A percentile compares a stretch with the other conserved stretches of the same genome.
Conservation (phyloP, 2,113 vertebrate species). For the Acrocephalus arundinaceus region DNA sequence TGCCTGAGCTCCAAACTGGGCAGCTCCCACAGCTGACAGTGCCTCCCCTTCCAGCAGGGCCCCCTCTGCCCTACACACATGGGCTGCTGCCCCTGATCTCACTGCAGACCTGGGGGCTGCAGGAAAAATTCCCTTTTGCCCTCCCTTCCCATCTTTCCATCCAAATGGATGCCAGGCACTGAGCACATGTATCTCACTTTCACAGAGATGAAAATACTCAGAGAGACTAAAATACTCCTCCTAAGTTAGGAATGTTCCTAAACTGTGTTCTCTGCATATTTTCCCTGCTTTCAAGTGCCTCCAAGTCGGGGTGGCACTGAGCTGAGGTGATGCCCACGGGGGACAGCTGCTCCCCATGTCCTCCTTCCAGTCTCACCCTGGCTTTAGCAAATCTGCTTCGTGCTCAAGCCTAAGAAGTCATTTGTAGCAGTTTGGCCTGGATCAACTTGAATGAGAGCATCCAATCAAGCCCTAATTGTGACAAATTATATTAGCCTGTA, state of each 20-base stretch:
- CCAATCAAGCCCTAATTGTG: slow-evolving; percentile 56
- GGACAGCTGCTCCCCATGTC: rapidly evolving
- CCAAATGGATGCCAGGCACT: neutral
- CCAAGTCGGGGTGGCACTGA: neutral
- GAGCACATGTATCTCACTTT: neutral
- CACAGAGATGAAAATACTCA: neutral
- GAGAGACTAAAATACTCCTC: neutral
- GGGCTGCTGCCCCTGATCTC: neutral
- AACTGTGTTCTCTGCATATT: rapidly evolving
- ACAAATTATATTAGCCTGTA: slow-evolving; percentile 56
- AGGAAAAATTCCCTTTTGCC: neutral
- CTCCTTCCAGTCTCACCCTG: neutral
- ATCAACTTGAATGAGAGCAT: slow-evolving; percentile 27
- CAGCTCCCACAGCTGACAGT: neutral
- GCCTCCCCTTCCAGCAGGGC: neutral
- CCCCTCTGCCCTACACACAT: rapidly evolving
- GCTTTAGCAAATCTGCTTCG: neutral
- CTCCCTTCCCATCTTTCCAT: neutral
- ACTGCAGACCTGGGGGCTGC: neutral
- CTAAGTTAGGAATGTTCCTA: neutral
- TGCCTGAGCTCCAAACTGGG: too few species aligned
- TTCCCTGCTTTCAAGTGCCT: neutral
- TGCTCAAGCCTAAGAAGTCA: neutral
- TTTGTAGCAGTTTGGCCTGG: slow-evolving; percentile 28
- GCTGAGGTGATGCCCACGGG: rapidly evolving